A percentile compares a stretch with the other conserved stretches of the same genome.
phyloP scores from a whole-genome alignment of 2,888 invertebrate genomes.

The Ethmia dodecea region DNA sequence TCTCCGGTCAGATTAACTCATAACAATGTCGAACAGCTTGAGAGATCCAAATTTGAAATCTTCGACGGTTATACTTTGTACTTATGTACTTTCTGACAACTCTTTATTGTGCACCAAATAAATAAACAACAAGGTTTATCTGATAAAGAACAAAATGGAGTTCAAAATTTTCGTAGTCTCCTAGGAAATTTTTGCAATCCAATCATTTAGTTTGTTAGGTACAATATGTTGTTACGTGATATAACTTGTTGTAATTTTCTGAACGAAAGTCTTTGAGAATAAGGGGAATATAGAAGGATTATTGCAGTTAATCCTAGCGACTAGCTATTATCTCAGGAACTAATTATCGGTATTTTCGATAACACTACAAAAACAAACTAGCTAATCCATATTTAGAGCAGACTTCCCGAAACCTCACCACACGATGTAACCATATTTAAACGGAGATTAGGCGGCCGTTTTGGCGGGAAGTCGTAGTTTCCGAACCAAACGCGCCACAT shows the following conservation, averaged over 20 bases:
- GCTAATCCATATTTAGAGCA: constrained; percentile 47
- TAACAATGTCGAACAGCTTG: constrained; percentile 31
- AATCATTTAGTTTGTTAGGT: too few species aligned
- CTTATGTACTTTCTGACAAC: too few species aligned
- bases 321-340: too few species aligned
- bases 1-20: constrained; percentile 26
- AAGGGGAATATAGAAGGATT: too few species aligned
- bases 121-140: too few species aligned
- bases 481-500: constrained; percentile 36
- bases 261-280: too few species aligned
- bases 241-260: too few species aligned
- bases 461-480: constrained; percentile 62
- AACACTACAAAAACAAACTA: constrained; percentile 41
- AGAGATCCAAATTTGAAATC: constrained; percentile 29
- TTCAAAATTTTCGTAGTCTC: not conserved
- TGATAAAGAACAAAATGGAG: too few species aligned
- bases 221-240: too few species aligned
- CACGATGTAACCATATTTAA: constrained; percentile 55
- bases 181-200: too few species aligned
- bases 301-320: too few species aligned
- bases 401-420: constrained; percentile 43
- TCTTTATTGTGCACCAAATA: too few species aligned
- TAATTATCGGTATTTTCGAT: not conserved
- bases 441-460: constrained; percentile 54
- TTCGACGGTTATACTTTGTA: constrained; percentile 23